Percentiles rank a stretch among this genome's conserved stretches.
Conservation (phyloP, 2,888 invertebrate genomes). For the Melanotus villosus region DNA sequence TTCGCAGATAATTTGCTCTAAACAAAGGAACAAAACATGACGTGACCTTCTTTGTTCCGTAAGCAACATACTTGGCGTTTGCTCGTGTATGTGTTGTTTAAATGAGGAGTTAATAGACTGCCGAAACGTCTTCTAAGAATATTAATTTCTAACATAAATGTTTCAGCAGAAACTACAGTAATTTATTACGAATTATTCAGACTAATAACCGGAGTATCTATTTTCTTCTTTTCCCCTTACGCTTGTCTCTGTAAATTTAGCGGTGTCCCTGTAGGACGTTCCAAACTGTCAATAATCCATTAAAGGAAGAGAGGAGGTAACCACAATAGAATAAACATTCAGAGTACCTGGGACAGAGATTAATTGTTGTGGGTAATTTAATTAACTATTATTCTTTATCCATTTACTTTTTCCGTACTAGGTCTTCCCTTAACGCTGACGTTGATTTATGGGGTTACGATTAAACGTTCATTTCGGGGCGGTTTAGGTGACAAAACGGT, state of each 20-base stretch:
- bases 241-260: no score
- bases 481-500: slow-evolving; percentile 39
- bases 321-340: slow-evolving; percentile 29
- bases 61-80: slow-evolving; percentile 30
- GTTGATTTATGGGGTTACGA: slow-evolving; percentile 45
- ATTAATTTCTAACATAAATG: slow-evolving; percentile 5
- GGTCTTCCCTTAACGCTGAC: slow-evolving; percentile 39
- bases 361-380: slow-evolving; percentile 46
- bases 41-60: slow-evolving; percentile 39
- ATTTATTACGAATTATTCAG: no score
- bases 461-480: slow-evolving; percentile 39
- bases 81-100: slow-evolving; percentile 29
- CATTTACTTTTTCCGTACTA: slow-evolving; percentile 41
- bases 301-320: slow-evolving; percentile 5
- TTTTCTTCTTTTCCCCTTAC: no score
- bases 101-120: slow-evolving; percentile 33
- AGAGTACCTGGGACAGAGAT: slow-evolving; percentile 37
- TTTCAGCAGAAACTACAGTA: no score
- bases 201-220: no score
- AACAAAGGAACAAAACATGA: slow-evolving; percentile 57
- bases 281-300: slow-evolving; percentile 24
- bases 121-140: slow-evolving; percentile 19
- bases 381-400: slow-evolving; percentile 47
- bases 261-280: not conserved
- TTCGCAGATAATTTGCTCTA: slow-evolving; percentile 58